A percentile compares a stretch with the other conserved stretches of the same genome.
phyloP scores from a whole-genome alignment of 2,113 vertebrate genomes.

The Gallinago media region DNA sequence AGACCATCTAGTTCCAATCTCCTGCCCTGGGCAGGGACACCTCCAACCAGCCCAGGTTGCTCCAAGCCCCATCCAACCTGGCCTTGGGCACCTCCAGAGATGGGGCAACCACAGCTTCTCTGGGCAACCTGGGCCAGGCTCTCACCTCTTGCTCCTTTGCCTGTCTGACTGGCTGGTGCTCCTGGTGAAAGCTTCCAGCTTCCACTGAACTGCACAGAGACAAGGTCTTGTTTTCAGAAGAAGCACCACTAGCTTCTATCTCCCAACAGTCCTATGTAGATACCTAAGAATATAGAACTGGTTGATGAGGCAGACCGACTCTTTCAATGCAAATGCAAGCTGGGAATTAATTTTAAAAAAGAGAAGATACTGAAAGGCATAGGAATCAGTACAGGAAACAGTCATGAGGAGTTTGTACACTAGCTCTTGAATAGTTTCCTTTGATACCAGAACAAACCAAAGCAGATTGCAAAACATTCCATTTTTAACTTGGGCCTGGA shows the following conservation, averaged over 20 bases:
- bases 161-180: not conserved
- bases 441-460: not conserved
- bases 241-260: not conserved
- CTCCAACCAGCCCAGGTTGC: not conserved
- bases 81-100: not conserved
- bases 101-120: not conserved
- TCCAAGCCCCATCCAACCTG: not conserved
- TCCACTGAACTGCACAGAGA: not conserved
- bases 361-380: not conserved
- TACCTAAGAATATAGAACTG: not conserved
- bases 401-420: not conserved
- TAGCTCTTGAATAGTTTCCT: not conserved
- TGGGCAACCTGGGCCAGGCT: not conserved
- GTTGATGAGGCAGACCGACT: not conserved
- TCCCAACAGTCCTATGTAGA: not conserved
- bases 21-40: not conserved
- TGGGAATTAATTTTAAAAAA: not conserved
- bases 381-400: not conserved
- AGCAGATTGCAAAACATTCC: not conserved
- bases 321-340: not conserved
- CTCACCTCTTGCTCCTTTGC: not conserved
- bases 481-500: not conserved
- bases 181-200: not conserved
- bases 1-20: not conserved
- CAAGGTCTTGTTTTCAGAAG: not conserved